A percentile compares a stretch with the other conserved stretches of the same genome.
Evolutionary conservation across 2,888 invertebrate species (phyloP).

Genomic region (Eueremaeus valkanovi): DNA sequence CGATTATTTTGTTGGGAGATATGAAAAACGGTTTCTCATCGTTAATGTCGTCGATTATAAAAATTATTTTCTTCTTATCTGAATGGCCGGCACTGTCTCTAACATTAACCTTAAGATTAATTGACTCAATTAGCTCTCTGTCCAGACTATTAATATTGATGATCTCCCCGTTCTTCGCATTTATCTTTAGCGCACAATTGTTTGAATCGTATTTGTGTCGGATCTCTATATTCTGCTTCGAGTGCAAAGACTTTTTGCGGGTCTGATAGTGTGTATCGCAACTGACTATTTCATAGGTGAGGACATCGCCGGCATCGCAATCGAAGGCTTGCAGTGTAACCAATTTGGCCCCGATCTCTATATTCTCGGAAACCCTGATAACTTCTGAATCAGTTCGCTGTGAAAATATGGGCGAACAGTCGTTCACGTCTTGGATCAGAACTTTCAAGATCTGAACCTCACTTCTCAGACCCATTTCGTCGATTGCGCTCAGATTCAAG

Average conservation of each 20-base stretch:
- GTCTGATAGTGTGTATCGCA: constrained; percentile 38
- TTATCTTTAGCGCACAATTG: constrained; percentile 49
- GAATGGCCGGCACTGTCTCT: constrained; percentile 57
- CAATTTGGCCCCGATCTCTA: constrained; percentile 36
- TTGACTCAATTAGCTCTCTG: constrained; percentile 48
- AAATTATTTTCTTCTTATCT: constrained; percentile 84
- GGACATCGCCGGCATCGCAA: constrained; percentile 32
- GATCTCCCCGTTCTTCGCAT: constrained; percentile 51
- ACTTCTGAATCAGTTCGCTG: constrained; percentile 38
- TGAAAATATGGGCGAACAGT: constrained; percentile 88
- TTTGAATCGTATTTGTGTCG: constrained; percentile 38
- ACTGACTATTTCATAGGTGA: constrained; percentile 38
- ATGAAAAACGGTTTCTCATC: constrained; percentile 87
- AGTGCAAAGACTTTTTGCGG: constrained; percentile 6
- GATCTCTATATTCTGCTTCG: constrained; percentile 1
- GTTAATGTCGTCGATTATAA: constrained; percentile 87
- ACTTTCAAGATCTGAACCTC: constrained; percentile 54
- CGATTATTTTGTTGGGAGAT: constrained; percentile 80
- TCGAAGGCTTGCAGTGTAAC: constrained; percentile 33
- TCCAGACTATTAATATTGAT: constrained; percentile 41
- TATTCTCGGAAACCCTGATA: constrained; percentile 28
- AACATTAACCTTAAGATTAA: constrained; percentile 14
- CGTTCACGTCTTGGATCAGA: constrained; percentile 84
- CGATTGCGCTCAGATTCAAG: constrained; percentile 83
- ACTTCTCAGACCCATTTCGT: constrained; percentile 73